phyloP scores from a whole-genome alignment of 1,140 invertebrate genomes.

The Araneus ventricosus region DNA sequence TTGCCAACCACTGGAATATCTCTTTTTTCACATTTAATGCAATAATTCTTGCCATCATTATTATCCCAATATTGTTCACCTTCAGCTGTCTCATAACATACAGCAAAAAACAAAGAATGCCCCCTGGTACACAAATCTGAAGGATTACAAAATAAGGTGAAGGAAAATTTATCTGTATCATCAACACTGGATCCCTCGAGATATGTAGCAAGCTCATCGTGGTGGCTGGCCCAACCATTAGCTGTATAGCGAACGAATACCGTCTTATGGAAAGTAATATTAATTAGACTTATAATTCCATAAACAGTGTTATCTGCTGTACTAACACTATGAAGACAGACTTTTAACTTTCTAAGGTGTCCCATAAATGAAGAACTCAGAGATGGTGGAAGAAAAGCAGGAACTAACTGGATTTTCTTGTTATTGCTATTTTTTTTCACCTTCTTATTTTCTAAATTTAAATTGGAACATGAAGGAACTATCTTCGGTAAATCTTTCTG shows the following conservation, averaged over 20 bases:
- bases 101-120: conserved; percentile 88
- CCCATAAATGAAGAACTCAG: conserved; percentile 53
- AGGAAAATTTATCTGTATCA: conserved; percentile 91
- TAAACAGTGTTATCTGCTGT: conserved; percentile 76
- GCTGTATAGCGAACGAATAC: conserved; percentile 92
- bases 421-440: not conserved
- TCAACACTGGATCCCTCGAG: conserved; percentile 94
- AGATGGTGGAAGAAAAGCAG: conserved; percentile 73
- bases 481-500: conserved; percentile 90
- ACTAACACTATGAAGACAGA: conserved; percentile 74
- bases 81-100: conserved; percentile 87
- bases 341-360: conserved; percentile 45
- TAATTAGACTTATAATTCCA: conserved; percentile 79
- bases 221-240: conserved; percentile 91
- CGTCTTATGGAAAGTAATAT: conserved; percentile 94
- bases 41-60: conserved; percentile 90
- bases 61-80: conserved; percentile 94
- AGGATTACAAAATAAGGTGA: conserved; percentile 79
- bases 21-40: conserved; percentile 69
- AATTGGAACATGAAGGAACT: conserved; percentile 56
- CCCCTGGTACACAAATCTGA: conserved; percentile 82
- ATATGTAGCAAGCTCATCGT: conserved; percentile 89
- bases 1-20: conserved; percentile 49
- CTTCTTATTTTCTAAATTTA: not conserved
- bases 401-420: conserved; percentile 66